A percentile compares a stretch with the other conserved stretches of the same genome.
Conservation (phyloP, 2,113 vertebrate genomes). For the Alaudala cheleensis region DNA sequence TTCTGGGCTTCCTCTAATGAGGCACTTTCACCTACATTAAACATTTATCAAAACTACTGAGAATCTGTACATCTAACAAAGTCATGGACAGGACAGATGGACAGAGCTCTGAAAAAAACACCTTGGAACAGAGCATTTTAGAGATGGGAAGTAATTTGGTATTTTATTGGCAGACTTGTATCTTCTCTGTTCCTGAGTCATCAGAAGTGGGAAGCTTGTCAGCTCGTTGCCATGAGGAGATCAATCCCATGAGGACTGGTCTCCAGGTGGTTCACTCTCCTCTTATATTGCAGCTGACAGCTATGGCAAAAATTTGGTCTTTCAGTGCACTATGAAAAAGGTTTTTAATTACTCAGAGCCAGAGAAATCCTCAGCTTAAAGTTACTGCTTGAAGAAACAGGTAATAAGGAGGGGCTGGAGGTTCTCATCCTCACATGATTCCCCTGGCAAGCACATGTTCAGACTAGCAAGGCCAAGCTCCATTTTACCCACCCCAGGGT, state of each 20-base stretch:
- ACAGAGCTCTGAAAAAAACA: background rate
- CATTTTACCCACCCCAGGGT: background rate
- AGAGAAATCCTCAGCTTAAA: background rate
- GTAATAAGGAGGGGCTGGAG: background rate
- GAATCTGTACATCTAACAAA: background rate
- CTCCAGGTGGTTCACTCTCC: constrained; percentile 1
- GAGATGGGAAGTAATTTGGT: background rate
- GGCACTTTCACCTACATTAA: background rate
- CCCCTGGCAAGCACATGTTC: background rate
- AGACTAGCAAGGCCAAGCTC: background rate
- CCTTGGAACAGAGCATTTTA: background rate
- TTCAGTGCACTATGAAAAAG: background rate
- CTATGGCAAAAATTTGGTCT: background rate
- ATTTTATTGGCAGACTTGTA: background rate
- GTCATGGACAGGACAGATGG: background rate
- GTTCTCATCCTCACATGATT: background rate
- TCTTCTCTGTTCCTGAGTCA: constrained; percentile 25
- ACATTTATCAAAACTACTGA: background rate
- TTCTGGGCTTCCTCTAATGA: background rate
- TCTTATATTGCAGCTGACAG: background rate
- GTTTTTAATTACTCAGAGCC: background rate
- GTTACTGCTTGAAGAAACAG: background rate
- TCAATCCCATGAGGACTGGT: background rate
- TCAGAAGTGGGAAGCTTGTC: constrained; percentile 2
- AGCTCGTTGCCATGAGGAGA: background rate